phyloP scores from a whole-genome alignment of 30 jellyfish, hydroid and myxozoan genomes.

The Aurelia sp. region DNA sequence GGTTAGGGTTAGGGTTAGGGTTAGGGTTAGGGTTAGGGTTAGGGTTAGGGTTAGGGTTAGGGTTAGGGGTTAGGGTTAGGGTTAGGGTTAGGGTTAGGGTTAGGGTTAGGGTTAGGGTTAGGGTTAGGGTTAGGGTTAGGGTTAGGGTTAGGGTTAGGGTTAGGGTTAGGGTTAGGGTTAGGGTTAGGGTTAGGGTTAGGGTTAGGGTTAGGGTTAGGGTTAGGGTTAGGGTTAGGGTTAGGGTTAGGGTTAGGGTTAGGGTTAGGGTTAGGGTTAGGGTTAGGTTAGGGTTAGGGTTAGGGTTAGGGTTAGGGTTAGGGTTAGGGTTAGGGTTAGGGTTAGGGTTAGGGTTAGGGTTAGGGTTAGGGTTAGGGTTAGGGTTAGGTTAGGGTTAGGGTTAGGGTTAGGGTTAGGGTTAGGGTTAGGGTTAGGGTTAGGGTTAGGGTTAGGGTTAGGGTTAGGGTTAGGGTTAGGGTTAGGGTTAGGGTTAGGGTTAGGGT shows the following conservation, averaged over 20 bases:
- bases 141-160: slow-evolving; percentile 9
- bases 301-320: too few relatives aligned
- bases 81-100: slow-evolving; percentile 45
- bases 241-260: slow-evolving; percentile 10
- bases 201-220: too few relatives aligned
- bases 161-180: too few relatives aligned
- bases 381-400: slow-evolving; percentile 25
- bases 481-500: slow-evolving; percentile 52
- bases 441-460: slow-evolving; percentile 41
- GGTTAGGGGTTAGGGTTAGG: slow-evolving; percentile 22
- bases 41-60: slow-evolving; percentile 45
- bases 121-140: slow-evolving; percentile 54
- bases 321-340: too few relatives aligned
- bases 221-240: too few relatives aligned
- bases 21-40: not conserved
- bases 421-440: slow-evolving; percentile 30
- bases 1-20: slow-evolving; percentile 58
- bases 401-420: slow-evolving; percentile 33
- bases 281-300: too few relatives aligned
- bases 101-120: slow-evolving; percentile 53
- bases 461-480: slow-evolving; percentile 42
- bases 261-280: not conserved
- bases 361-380: slow-evolving; percentile 59
- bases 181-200: too few relatives aligned
- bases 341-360: not conserved